Evolutionary conservation across 2,113 vertebrate species (phyloP), one percentile per base, ranked within the genome.

Genomic region (Oophaga pumilio): DNA sequence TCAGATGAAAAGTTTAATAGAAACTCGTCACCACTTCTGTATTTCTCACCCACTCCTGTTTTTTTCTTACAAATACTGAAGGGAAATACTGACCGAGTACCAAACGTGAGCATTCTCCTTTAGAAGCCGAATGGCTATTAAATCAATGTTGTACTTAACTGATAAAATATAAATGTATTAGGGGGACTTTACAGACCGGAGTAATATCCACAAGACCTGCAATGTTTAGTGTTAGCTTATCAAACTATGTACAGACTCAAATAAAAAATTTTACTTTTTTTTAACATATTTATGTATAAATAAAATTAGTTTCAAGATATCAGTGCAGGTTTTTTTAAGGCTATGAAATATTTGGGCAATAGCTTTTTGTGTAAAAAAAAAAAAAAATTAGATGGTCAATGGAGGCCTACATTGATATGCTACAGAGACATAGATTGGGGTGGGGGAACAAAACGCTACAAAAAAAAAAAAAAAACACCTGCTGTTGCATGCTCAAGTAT

Each of bases 301-400:
- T 80, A 80, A 60, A 80, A 60, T 28, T 60, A 60, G 14, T 90
- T 93, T 92, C 89, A 89, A 90, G 87, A 87, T 92, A 89, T 95
- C 94, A 95, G 93, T 94, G 93, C 94, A 94, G 85, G 87, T 91
- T 88, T 1, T 93, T 83, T 90, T 84, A 90, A 90, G 87, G 91
- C 90, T 89, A 66, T 26, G 15, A 68, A 86, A 79, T 68, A 50
- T 90, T 93, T 90, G 80, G 90, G 94, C 92, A 94, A 91, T 94
- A 94, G 85, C 93, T 93, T 90, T 91, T 52, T 66, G 4, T 28
- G 11, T 76, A 28, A 64, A 66, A 66, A 10, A 64, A 64, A 64
- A 10, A 14, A 17, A 17, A 24, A 22, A 14, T 49, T 50, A 74
- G 50, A 74, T 22, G 43, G 17, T 50, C 17, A 74, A 18, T 22